phyloP scores from a whole-genome alignment of 2,888 invertebrate species.

The Napeogenes sylphis region DNA sequence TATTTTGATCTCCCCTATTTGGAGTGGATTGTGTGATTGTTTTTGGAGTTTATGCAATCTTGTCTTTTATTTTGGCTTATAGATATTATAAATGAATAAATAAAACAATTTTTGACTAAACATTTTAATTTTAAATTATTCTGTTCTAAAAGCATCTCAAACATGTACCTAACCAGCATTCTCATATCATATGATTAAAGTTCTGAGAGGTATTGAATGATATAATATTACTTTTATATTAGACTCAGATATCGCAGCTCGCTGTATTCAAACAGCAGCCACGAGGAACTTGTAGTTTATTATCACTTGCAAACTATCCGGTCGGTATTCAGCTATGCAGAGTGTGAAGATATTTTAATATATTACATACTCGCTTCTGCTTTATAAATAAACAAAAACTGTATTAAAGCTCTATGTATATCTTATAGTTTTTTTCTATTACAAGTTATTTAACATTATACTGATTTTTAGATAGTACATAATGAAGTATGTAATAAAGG shows the following conservation, averaged over 20 bases:
- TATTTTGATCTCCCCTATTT: slow-evolving; percentile 23
- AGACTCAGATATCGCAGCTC: background rate
- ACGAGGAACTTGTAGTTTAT: background rate
- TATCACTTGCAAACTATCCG: slow-evolving; percentile 6
- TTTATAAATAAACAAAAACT: background rate
- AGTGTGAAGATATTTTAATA: background rate
- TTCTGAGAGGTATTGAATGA: too few relatives aligned
- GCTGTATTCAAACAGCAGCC: background rate
- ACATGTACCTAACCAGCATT: too few relatives aligned
- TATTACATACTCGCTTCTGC: background rate
- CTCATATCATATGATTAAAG: too few relatives aligned
- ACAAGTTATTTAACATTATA: too few relatives aligned
- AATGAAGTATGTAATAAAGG: too few relatives aligned
- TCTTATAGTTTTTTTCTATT: too few relatives aligned
- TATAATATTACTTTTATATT: background rate
- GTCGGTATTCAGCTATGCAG: background rate
- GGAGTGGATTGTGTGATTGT: slow-evolving; percentile 10
- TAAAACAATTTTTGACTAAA: too few relatives aligned
- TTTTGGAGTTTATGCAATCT: slow-evolving; percentile 2
- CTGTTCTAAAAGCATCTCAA: too few relatives aligned
- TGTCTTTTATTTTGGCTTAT: background rate
- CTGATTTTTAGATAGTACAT: too few relatives aligned
- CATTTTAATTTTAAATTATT: too few relatives aligned
- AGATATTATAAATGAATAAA: slow-evolving; percentile 2
- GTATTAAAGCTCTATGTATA: background rate